Evolutionary conservation across 2,113 vertebrate species (phyloP), one percentile per base, ranked within the genome.

Genomic region (Zapus hudsonius): DNA sequence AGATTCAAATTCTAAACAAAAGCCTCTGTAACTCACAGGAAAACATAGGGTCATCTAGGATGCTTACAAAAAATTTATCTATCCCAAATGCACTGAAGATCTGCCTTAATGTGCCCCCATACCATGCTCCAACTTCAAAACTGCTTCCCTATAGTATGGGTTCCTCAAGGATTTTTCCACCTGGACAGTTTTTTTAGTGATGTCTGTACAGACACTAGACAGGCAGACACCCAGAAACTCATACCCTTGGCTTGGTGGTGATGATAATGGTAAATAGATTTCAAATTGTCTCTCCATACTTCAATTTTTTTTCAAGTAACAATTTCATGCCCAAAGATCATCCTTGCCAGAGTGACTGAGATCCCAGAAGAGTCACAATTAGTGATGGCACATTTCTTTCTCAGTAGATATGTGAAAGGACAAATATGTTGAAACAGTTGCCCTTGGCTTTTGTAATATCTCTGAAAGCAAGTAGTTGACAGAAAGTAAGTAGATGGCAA

Each of bases 1-100:
- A 8, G 27, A 79, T 61, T 92, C 64, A 83, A 20, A 85, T 96
- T 90, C 78, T 78, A 13, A 64, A 67, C 87, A 93, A 70, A 82
- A 27, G 4, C 7, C 47, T 90, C 74, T 90, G 23, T 59, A 64
- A 47, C 38, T 44, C 7, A 52, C 16, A 13, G 87, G 57, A 72
- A 29, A 69, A 57, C 3, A 61, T 29, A 64, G 36, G 69, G 63
- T 80, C 36, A 79, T 79, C 13, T 79, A 57, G 38, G 6, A 80
- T 25, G 22, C 52, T 83, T 76, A 25, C 11, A 78, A 40, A 85
- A 86, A 78, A 31, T 81, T 7, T 29, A 42, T 29, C n/a, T 80
- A 19, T n/a, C 22, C 17, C 7, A 74, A 55, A 36, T 1, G 7
- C 83, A 63, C 31, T 16, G 5, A 90, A 87, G 75, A 25, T 75